A percentile compares a stretch with the other conserved stretches of the same genome.
These are phyloP conservation scores for Apis mellifera DNA, from an alignment of 1,140 invertebrate species.

Conservation along the genomic window DNA sequence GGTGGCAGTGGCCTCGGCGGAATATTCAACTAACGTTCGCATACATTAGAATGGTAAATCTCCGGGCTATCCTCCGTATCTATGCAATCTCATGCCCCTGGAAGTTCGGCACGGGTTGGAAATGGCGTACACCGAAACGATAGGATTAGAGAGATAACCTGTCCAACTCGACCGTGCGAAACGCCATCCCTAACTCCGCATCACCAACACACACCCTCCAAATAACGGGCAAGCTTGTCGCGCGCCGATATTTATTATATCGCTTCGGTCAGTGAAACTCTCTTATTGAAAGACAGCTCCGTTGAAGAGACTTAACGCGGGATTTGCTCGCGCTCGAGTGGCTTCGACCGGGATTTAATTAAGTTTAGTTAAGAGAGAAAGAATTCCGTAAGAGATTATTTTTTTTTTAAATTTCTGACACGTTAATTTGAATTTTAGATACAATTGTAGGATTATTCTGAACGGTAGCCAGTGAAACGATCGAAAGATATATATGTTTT, in stretches of 20 bases:
- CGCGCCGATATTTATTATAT: slow-evolving; percentile 42
- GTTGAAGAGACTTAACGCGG: neutral
- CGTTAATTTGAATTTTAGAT: too few relatives aligned
- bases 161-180: slow-evolving; percentile 49
- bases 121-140: slow-evolving; percentile 38
- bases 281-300: slow-evolving; percentile 31
- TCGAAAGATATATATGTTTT: too few relatives aligned
- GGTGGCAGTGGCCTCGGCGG: slow-evolving; percentile 11
- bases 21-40: slow-evolving; percentile 54
- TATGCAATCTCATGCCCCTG: slow-evolving; percentile 52
- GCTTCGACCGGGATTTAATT: neutral
- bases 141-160: slow-evolving; percentile 54
- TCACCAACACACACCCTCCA: neutral
- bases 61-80: slow-evolving; percentile 47
- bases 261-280: slow-evolving; percentile 23
- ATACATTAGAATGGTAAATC: slow-evolving; percentile 54
- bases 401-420: too few relatives aligned
- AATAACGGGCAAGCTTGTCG: neutral
- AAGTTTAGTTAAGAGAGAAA: neutral
- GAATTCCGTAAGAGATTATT: too few relatives aligned
- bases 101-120: slow-evolving; percentile 32
- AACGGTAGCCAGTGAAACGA: too few relatives aligned
- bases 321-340: neutral
- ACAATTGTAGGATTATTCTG: too few relatives aligned
- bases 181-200: slow-evolving; percentile 19